Percentiles rank a stretch among this genome's conserved stretches.
These are phyloP conservation scores for Drosophila mayri DNA, from an alignment of 1,140 invertebrate species.

Conservation along the genomic window DNA sequence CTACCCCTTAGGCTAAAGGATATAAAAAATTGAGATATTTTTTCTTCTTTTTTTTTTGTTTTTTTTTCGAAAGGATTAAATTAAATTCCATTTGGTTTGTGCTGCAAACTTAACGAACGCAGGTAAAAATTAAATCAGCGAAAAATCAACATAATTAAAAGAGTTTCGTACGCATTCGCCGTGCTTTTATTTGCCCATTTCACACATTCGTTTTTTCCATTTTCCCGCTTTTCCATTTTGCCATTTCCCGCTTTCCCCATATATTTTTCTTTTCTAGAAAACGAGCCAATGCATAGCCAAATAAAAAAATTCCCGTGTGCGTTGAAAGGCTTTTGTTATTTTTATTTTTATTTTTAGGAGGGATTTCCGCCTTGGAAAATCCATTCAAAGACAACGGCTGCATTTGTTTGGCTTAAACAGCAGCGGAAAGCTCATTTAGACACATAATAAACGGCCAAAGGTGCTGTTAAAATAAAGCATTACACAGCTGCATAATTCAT, in stretches of 20 bases:
- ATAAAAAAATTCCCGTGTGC: conserved; percentile 7
- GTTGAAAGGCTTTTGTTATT: neutral
- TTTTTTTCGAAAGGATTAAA: conserved; percentile 71
- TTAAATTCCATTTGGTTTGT: conserved; percentile 74
- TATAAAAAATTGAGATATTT: conserved; percentile 38
- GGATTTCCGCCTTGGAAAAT: conserved; percentile 27
- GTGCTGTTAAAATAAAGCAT: neutral
- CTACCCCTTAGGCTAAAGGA: neutral
- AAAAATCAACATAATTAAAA: conserved; percentile 81
- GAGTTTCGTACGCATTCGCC: conserved; percentile 35
- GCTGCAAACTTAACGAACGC: conserved; percentile 35
- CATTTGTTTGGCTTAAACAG: conserved; percentile 21
- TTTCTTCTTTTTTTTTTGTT: conserved; percentile 40
- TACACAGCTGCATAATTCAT: conserved; percentile 21
- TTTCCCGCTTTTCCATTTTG: neutral
- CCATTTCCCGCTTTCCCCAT: conserved; percentile 14
- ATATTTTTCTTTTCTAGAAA: conserved; percentile 19
- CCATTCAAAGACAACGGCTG: conserved; percentile 1
- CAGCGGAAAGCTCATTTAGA: neutral
- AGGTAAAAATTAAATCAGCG: conserved; percentile 72
- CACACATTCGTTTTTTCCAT: conserved; percentile 30
- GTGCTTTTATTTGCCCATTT: conserved; percentile 50
- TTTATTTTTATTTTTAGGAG: neutral
- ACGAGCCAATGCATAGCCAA: conserved; percentile 19
- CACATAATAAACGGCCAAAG: neutral